Evolutionary conservation across 2,888 invertebrate genomes (phyloP), one percentile per base, ranked within the genome.

Genomic region (Sisyra nigra): DNA sequence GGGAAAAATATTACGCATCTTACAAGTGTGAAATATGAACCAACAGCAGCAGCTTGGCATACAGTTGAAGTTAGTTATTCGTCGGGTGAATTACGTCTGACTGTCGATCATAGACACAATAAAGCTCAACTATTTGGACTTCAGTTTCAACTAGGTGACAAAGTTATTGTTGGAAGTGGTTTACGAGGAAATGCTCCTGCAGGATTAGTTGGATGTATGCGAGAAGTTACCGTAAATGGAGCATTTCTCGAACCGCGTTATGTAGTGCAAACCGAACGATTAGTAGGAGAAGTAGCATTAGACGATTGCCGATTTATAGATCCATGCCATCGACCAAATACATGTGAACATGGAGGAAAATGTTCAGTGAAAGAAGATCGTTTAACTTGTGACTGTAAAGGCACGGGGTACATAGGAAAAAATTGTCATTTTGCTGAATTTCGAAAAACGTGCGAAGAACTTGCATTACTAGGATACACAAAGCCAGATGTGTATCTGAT

Each of bases 371-470:
- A 84, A 55, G 87, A 91, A 58, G 86, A 89, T 54, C 71, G 80
- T 42, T 78, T 92, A 35, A 82, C 80, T 24, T 94, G 94, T 57
- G 87, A 93, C 55, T 94, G 93, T 60, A 78, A 80, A 35, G 82
- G 79, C 49, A 91, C 89, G 3, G 89, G 89, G 1, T 94, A 93
- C 56, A 84, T 84, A 37, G 94, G 94, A 8, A 85, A 86, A 56
- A 91, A 91, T 56, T 94, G 94, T 54, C 93, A 93, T 58, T 94
- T 94, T 53, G 91, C 93, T 1, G 78, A 84, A 45, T 88, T 86
- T 56, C 76, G 88, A 49, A 83, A 88, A 56, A 91, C 92, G 0
- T 94, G 93, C 58, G 92, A 93, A 61, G 92, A 92, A 55, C 59
- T 93, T 45, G 91, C 89, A 1, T 67, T 92, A 6, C 66, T 91